phyloP scores from a whole-genome alignment of 64 coral and sea anemone genomes.

The Montipora efflorescens region DNA sequence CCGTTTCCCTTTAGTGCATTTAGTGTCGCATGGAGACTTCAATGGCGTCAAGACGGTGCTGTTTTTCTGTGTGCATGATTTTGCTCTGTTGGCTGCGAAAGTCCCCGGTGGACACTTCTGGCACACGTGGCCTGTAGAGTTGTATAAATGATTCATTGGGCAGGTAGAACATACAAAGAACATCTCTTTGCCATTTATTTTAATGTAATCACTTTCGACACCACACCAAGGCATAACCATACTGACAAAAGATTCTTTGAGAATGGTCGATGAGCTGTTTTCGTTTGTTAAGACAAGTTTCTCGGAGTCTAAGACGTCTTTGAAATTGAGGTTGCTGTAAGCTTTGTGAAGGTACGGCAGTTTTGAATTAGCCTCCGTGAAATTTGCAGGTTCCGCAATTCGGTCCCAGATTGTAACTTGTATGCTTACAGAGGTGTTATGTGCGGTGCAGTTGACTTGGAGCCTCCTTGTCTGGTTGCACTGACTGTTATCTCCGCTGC shows the following conservation, averaged over 20 bases:
- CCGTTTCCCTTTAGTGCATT: constrained; percentile 33
- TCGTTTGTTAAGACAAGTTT: neutral
- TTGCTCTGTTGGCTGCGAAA: neutral
- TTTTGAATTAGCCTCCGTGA: constrained; percentile 1
- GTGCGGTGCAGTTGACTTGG: constrained; percentile 11
- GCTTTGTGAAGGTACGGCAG: constrained; percentile 3
- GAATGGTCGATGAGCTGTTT: neutral
- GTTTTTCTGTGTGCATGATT: neutral
- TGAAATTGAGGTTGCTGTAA: neutral
- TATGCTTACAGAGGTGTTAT: neutral
- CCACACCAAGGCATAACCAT: neutral
- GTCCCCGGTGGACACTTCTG: constrained; percentile 20
- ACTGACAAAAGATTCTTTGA: neutral
- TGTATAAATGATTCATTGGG: constrained; percentile 24
- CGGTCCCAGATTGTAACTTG: neutral
- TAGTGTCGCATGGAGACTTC: constrained; percentile 10
- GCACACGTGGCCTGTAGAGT: constrained; percentile 1
- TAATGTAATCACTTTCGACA: constrained; percentile 9
- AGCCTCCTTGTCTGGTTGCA: neutral
- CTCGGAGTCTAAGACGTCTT: neutral
- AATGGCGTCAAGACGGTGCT: neutral
- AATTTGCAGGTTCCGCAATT: constrained; percentile 8
- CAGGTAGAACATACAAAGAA: constrained; percentile 37
- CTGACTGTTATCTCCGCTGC: neutral
- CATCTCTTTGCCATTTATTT: neutral